A percentile compares a stretch with the other conserved stretches of the same genome.
phyloP scores from a whole-genome alignment of 2,888 invertebrate genomes.

The Spisula subtruncata region DNA sequence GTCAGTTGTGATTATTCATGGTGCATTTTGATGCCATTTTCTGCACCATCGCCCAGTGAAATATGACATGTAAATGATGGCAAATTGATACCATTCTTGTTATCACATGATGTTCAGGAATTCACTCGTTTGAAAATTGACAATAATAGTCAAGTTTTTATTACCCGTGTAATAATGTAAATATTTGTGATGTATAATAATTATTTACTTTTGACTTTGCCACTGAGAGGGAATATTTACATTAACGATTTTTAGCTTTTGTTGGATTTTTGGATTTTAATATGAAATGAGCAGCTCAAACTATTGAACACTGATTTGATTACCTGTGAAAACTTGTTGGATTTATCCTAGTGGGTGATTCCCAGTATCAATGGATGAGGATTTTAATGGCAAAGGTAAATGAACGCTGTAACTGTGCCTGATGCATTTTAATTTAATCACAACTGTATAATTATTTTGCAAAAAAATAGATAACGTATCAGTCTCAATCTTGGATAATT shows the following conservation, averaged over 20 bases:
- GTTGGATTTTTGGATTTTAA: slow-evolving; percentile 22
- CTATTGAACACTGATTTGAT: background rate
- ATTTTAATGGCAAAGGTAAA: slow-evolving; percentile 26
- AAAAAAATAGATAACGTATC: too few relatives aligned
- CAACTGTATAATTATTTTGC: too few relatives aligned
- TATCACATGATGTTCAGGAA: background rate
- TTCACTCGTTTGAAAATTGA: background rate
- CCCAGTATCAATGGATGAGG: background rate
- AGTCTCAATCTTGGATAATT: too few relatives aligned
- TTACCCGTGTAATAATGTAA: slow-evolving; percentile 18
- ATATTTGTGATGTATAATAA: slow-evolving; percentile 54
- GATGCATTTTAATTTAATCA: background rate
- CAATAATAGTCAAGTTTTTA: slow-evolving; percentile 19
- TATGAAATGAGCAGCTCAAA: background rate
- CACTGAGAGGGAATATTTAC: slow-evolving; percentile 16
- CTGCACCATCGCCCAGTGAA: background rate
- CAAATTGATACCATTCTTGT: slow-evolving; percentile 5
- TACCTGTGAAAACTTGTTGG: background rate
- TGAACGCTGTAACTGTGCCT: background rate
- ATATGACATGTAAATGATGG: background rate
- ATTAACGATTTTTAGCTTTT: background rate
- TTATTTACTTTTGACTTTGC: slow-evolving; percentile 51
- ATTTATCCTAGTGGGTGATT: background rate
- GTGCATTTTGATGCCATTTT: too few relatives aligned
- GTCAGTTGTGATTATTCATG: slow-evolving; percentile 23